Evolutionary conservation across 2,113 vertebrate species (phyloP).

Genomic region (Erythrolamprus reginae): DNA sequence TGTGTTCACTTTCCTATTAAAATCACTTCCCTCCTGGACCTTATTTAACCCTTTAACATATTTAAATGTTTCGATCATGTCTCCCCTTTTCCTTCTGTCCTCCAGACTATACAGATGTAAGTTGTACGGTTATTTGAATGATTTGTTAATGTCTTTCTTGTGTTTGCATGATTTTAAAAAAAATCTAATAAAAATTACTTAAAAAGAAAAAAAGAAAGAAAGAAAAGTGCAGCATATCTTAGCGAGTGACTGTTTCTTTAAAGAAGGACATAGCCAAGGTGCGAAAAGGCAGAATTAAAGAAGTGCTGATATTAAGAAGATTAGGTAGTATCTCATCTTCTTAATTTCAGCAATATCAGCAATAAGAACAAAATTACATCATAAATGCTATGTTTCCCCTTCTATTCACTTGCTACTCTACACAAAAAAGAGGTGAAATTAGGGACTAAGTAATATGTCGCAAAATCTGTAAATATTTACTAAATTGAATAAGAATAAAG

Average conservation of each 20-base stretch:
- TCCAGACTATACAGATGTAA: too few relatives aligned
- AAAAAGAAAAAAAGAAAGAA: too few relatives aligned
- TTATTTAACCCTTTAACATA: too few relatives aligned
- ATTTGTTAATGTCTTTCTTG: too few relatives aligned
- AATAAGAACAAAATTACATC: background rate
- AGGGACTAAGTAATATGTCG: background rate
- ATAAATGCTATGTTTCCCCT: background rate
- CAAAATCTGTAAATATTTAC: background rate
- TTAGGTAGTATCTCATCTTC: background rate
- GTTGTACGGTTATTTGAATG: too few relatives aligned
- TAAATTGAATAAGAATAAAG: background rate
- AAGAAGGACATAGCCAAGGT: background rate
- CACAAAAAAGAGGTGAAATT: background rate
- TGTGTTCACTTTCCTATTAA: too few relatives aligned
- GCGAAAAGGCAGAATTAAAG: background rate
- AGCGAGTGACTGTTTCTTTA: background rate
- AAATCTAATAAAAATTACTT: too few relatives aligned
- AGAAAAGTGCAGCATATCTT: background rate
- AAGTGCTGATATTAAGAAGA: background rate
- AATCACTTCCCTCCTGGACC: too few relatives aligned
- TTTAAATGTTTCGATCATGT: too few relatives aligned
- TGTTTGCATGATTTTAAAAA: too few relatives aligned
- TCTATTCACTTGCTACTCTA: background rate
- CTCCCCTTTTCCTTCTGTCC: too few relatives aligned
- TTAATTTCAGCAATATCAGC: too few relatives aligned